Conservation (phyloP, 2,888 invertebrate genomes). For the Barypeithes pellucidus region DNA sequence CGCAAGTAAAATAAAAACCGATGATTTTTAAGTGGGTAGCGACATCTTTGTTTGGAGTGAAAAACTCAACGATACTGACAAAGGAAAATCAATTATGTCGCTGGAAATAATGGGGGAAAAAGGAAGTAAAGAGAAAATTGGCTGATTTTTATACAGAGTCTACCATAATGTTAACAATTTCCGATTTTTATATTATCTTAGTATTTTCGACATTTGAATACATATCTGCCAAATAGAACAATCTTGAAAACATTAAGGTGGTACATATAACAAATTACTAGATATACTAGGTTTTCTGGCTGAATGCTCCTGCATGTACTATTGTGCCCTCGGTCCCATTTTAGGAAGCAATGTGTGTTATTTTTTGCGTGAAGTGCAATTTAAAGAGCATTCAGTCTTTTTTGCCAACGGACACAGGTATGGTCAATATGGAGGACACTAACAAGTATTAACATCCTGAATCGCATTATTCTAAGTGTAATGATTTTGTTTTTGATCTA, state of each 20-base stretch:
- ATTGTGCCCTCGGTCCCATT: slow-evolving; percentile 36
- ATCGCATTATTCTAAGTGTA: background rate
- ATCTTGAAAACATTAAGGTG: background rate
- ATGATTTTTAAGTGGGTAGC: background rate
- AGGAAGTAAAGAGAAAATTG: background rate
- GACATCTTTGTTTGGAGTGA: slow-evolving; percentile 2
- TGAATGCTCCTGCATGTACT: slow-evolving; percentile 38
- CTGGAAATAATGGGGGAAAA: slow-evolving; percentile 11
- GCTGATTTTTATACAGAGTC: background rate
- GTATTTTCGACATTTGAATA: too few species aligned
- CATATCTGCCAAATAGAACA: too few species aligned
- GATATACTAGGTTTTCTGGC: too few species aligned
- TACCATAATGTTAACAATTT: background rate
- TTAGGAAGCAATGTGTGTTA: slow-evolving; percentile 60
- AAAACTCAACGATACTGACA: background rate
- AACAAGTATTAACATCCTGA: slow-evolving; percentile 19
- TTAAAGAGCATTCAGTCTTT: slow-evolving; percentile 68
- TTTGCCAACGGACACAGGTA: slow-evolving; percentile 49
- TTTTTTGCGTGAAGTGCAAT: slow-evolving; percentile 69
- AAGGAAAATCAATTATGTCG: slow-evolving; percentile 16
- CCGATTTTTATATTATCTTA: too few species aligned
- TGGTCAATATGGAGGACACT: background rate
- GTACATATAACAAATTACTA: too few species aligned
- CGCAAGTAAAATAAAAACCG: background rate
- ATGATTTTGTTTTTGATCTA: background rate